Conservation (phyloP, 1,140 invertebrate genomes). For the Tetragonula clypearis region DNA sequence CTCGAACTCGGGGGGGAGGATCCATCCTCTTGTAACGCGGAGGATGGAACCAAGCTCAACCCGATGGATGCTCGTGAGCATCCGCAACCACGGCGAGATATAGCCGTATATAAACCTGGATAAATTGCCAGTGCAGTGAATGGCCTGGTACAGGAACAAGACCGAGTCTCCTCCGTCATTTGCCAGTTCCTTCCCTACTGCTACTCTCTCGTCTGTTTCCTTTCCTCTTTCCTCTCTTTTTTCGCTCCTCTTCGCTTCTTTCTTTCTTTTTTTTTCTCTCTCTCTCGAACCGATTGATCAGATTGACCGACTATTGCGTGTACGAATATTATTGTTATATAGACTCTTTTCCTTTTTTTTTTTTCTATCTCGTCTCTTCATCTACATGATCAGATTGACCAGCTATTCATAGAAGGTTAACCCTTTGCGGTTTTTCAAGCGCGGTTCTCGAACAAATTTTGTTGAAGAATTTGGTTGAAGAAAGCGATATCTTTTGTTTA, state of each 20-base stretch:
- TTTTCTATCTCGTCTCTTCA: no score
- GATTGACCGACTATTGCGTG: neutral
- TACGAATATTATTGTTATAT: neutral
- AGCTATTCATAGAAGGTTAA: no score
- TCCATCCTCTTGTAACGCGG: slow-evolving; percentile 1
- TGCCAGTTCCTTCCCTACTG: slow-evolving; percentile 31
- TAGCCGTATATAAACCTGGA: slow-evolving; percentile 7
- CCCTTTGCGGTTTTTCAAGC: no score
- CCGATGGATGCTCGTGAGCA: slow-evolving; percentile 40
- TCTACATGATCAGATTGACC: no score
- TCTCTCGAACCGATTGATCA: slow-evolving; percentile 25
- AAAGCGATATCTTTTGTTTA: no score
- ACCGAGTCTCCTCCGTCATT: slow-evolving; percentile 38
- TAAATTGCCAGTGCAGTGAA: slow-evolving; percentile 18
- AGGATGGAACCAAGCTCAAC: slow-evolving; percentile 36
- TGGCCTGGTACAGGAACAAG: neutral
- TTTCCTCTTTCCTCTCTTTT: neutral
- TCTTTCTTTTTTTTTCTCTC: no score
- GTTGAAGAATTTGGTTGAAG: no score
- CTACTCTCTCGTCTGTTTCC: neutral
- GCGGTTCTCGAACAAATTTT: no score
- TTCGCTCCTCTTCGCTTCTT: no score
- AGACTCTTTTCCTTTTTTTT: neutral
- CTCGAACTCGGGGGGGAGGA: slow-evolving; percentile 2
- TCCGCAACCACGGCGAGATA: slow-evolving; percentile 14